A percentile compares a stretch with the other conserved stretches of the same genome.
These are phyloP conservation scores for Monarcha castaneiventris DNA, from an alignment of 2,113 vertebrate genomes.

Conservation along the genomic window DNA sequence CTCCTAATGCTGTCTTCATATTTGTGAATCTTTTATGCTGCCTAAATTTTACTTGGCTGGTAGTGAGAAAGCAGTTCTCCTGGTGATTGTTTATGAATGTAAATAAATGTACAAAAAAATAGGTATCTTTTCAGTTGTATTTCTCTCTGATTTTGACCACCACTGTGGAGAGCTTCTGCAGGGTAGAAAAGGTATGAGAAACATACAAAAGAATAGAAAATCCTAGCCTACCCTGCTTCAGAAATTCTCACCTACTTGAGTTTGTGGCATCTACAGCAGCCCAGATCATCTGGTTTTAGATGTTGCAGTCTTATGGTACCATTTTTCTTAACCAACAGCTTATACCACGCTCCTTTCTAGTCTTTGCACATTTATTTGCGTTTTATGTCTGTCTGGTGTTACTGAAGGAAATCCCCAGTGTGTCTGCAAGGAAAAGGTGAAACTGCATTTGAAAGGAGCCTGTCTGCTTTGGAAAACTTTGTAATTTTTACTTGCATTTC, in stretches of 20 bases:
- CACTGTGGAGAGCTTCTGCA: neutral
- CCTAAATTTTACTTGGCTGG: neutral
- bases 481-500: neutral
- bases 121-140: neutral
- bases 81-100: neutral
- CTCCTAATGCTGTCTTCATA: neutral
- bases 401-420: neutral
- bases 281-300: neutral
- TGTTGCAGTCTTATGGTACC: neutral
- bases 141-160: neutral
- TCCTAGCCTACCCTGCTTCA: neutral
- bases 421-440: conserved; percentile 25
- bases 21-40: neutral
- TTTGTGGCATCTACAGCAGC: neutral
- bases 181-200: neutral
- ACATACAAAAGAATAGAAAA: neutral
- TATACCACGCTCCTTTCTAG: neutral
- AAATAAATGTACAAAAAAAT: neutral
- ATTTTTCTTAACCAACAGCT: neutral
- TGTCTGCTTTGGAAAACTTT: neutral
- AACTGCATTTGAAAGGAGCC: neutral
- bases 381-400: neutral
- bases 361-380: neutral
- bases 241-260: neutral
- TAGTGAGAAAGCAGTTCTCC: neutral